A percentile compares a stretch with the other conserved stretches of the same genome.
These are phyloP conservation scores for Zhengitettix transpicula DNA, from an alignment of 2,888 invertebrate species.

Conservation along the genomic window DNA sequence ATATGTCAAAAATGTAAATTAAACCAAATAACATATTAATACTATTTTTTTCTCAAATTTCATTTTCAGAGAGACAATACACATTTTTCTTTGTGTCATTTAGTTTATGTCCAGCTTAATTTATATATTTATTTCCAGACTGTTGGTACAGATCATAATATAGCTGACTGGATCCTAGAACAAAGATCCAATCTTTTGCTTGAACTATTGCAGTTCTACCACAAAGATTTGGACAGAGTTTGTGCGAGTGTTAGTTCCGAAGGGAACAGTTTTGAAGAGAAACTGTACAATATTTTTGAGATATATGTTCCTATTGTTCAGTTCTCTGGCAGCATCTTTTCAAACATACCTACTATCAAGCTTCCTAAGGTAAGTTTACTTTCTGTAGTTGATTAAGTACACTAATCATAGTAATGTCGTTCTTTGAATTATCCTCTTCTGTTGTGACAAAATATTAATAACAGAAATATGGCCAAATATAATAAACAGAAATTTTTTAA, in stretches of 20 bases:
- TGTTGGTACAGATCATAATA: slow-evolving; percentile 72
- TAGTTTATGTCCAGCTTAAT: no score
- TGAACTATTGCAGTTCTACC: slow-evolving; percentile 65
- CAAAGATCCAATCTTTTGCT: slow-evolving; percentile 62
- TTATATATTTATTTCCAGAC: slow-evolving; percentile 37
- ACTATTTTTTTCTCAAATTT: no score
- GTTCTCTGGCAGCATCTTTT: slow-evolving; percentile 69
- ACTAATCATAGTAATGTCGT: no score
- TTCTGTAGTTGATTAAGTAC: no score
- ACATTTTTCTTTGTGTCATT: no score
- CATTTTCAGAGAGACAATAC: no score
- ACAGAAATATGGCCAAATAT: no score
- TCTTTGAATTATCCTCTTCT: no score
- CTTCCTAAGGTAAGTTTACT: slow-evolving; percentile 51
- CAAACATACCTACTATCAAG: slow-evolving; percentile 61
- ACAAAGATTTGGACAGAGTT: slow-evolving; percentile 63
- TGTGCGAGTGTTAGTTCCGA: slow-evolving; percentile 37
- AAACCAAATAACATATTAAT: no score
- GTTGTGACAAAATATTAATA: no score
- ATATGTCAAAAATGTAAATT: no score
- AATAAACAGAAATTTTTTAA: no score
- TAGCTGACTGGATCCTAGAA: slow-evolving; percentile 65
- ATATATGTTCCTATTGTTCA: slow-evolving; percentile 76
- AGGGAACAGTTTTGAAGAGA: slow-evolving; percentile 44
- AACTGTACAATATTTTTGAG: slow-evolving; percentile 72